Percentiles rank a stretch among this genome's conserved stretches.
phyloP scores from a whole-genome alignment of 2,888 invertebrate genomes.

The Pheosia gnoma region DNA sequence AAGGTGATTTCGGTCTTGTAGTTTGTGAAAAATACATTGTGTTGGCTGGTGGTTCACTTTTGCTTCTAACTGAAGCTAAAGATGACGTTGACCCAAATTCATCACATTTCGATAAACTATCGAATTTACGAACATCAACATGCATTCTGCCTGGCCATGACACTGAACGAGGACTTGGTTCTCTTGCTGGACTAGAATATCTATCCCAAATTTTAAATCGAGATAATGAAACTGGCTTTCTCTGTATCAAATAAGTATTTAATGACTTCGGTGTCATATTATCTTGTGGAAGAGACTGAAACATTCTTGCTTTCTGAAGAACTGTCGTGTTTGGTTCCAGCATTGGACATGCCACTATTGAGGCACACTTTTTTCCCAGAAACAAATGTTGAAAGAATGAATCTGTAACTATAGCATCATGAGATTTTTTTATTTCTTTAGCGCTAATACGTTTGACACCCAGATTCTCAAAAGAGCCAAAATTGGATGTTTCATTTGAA shows the following conservation, averaged over 20 bases:
- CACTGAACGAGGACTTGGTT: conserved; percentile 84
- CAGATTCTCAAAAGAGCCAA: conserved; percentile 58
- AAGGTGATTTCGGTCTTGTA: conserved; percentile 73
- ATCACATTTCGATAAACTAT: conserved; percentile 69
- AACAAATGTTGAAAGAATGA: conserved; percentile 90
- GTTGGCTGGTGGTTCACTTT: conserved; percentile 85
- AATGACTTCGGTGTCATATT: conserved; percentile 83
- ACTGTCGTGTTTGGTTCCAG: conserved; percentile 84
- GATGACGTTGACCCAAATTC: conserved; percentile 77
- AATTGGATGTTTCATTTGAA: conserved; percentile 63
- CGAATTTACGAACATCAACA: conserved; percentile 77
- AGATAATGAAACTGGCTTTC: conserved; percentile 89
- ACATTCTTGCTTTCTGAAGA: conserved; percentile 87
- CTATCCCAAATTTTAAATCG: conserved; percentile 88
- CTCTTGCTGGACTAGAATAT: conserved; percentile 72
- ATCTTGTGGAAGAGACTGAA: conserved; percentile 82
- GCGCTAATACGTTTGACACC: conserved; percentile 46
- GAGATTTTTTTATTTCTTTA: conserved; percentile 83
- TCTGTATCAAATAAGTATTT: conserved; percentile 87
- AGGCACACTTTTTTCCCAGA: conserved; percentile 73
- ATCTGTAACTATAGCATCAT: conserved; percentile 84
- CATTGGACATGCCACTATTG: conserved; percentile 48
- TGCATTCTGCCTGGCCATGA: conserved; percentile 85
- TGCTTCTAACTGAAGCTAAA: conserved; percentile 82
- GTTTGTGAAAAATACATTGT: conserved; percentile 82